Base-by-base conservation (phyloP, 2,113 vertebrate genomes). In the Engraulis encrasicolus region DNA sequence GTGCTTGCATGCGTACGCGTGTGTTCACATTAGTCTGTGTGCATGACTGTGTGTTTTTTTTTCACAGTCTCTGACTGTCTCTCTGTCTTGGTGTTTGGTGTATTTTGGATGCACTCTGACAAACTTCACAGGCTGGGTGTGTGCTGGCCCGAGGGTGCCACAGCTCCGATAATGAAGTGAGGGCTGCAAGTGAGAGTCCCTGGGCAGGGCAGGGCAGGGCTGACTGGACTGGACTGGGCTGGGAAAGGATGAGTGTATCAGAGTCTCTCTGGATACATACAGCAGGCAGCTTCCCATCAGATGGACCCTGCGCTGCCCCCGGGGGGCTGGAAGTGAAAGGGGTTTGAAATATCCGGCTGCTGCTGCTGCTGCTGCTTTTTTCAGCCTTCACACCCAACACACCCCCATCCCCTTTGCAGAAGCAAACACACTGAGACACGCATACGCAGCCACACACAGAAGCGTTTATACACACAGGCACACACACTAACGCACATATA, bases 181-280 rank as follows among this genome's bases (percentile, higher is more conserved):
- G 12, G 27, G 31, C 27, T 36, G 27, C 27, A 74, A n/a, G n/a
- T n/a, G n/a, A n/a, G 31, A 36, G 23, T 34, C 12, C 31, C 14
- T 9, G 40, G 40, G 40, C 40, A 5, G 40, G 40, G 40, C n/a
- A n/a, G n/a, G n/a, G n/a, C n/a, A n/a, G n/a, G n/a, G n/a, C n/a
- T n/a, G n/a, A n/a, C n/a, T n/a, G n/a, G n/a, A n/a, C n/a, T n/a
- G n/a, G n/a, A 50, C 5, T 54, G 17, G 50, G 50, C 54, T 23
- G 54, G 54, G 54, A 58, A 66, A 15, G 23, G 11, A 18, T 0
- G 11, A 34, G 7, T 81, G 36, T 14, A 66, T 40, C n/a, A 36
- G 80, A 37, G 20, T 61, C 17, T 80, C 79, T 80, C 31, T 50
- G 79, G n/a, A n/a, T n/a, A n/a, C n/a, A n/a, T 45, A 45, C 9